Evolutionary conservation across 2,888 invertebrate genomes (phyloP), one percentile per base, ranked within the genome.

Genomic region (Drosophila picticornis): DNA sequence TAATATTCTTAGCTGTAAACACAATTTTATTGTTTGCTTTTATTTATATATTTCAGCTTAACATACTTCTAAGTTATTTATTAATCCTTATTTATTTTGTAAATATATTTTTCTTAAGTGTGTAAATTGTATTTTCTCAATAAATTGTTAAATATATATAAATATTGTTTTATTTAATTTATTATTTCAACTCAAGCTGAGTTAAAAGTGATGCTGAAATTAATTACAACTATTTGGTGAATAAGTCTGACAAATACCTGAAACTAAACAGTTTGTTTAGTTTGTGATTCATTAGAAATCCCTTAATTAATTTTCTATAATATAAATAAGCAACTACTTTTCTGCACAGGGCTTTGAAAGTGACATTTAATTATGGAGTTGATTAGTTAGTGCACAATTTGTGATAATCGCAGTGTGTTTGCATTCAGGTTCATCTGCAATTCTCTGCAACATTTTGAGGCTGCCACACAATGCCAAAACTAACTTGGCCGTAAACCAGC

Each of bases 401-500:
- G 5, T 19, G 31, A 60, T 66, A 40, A 46, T 40, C 29, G 48
- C 7, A 19, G 50, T 34, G 13, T 46, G 69, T 79, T 69, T 78
- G 56, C 71, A 59, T 61, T 64, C 31, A 50, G 61, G 48, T 50
- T 57, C 25, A 57, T 32, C 79, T 72, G 70, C 56, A 84, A 84
- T 58, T 56, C 55, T 60, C 43, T 67, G 71, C 64, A 80, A 72
- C 60, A 59, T 58, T 65, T 55, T 10, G 40, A 60, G 51, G 43
- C 58, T 65, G 61, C 60, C n/a, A 62, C 58, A 40, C 70, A 72
- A 55, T 59, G 29, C 48, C 62, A 69, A 70, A 79, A 67, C 75
- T 61, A 64, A 79, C 71, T 78, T 79, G 71, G 67, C 67, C 62
- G 9, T 46, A 69, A 25, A 40, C 43, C 77, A 74, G 65, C 78